Conservation (phyloP, 2,888 invertebrate species). For the Griposia aprilina region DNA sequence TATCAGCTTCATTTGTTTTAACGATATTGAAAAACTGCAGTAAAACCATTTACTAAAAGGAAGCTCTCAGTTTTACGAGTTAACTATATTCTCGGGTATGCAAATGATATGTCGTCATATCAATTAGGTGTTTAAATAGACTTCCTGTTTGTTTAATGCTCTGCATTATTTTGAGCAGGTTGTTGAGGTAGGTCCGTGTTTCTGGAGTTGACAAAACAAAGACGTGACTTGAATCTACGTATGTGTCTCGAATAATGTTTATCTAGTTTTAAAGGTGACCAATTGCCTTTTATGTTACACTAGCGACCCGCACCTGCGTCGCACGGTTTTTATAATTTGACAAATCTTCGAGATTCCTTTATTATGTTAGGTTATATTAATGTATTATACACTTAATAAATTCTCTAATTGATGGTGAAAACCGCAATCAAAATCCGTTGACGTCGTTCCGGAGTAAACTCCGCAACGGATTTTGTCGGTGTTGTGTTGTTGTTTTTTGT, state of each 20-base stretch:
- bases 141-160: conserved; percentile 47
- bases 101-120: conserved; percentile 47
- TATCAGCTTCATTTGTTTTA: conserved; percentile 18
- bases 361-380: background rate
- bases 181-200: conserved; percentile 63
- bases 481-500: no score
- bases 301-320: background rate
- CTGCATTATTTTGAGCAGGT: conserved; percentile 34
- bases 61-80: conserved; percentile 48
- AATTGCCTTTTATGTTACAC: background rate
- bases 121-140: conserved; percentile 45
- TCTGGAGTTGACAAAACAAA: conserved; percentile 35
- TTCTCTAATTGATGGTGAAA: background rate
- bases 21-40: conserved; percentile 25
- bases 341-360: background rate
- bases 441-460: no score
- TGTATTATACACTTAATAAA: background rate
- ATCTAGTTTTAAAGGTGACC: conserved; percentile 22
- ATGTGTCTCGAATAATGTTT: conserved; percentile 29
- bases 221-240: conserved; percentile 40
- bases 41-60: conserved; percentile 49
- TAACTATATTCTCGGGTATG: conserved; percentile 38
- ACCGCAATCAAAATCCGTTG: no score
- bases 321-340: background rate
- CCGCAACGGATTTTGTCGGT: no score